Percentiles rank a stretch among this genome's conserved stretches.
Conservation (phyloP, 2,888 invertebrate species). For the Diploptera punctata region DNA sequence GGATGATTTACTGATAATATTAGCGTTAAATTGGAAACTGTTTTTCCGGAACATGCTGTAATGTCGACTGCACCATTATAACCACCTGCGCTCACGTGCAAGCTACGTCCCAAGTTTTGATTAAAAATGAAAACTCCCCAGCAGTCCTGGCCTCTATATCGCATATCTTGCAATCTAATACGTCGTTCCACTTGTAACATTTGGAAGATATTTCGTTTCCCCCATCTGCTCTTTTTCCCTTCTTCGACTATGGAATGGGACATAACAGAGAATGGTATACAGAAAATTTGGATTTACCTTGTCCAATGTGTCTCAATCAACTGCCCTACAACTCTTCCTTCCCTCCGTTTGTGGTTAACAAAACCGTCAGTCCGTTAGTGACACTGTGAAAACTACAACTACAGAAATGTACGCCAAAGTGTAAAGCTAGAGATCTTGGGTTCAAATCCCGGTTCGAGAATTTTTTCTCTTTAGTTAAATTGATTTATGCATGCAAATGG, state of each 20-base stretch:
- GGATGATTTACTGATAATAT: too few species aligned
- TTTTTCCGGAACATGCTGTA: neutral
- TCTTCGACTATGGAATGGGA: constrained; percentile 18
- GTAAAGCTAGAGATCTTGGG: too few species aligned
- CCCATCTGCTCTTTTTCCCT: constrained; percentile 26
- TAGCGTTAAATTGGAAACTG: neutral
- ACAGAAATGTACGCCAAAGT: too few species aligned
- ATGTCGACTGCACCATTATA: constrained; percentile 20
- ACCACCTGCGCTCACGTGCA: constrained; percentile 20
- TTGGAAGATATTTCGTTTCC: constrained; percentile 29
- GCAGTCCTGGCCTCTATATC: constrained; percentile 11
- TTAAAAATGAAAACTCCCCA: constrained; percentile 37
- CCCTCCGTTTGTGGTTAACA: too few species aligned
- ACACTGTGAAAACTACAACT: too few species aligned
- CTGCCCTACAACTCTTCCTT: too few species aligned
- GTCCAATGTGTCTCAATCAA: constrained; percentile 24
- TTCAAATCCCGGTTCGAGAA: too few species aligned
- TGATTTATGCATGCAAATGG: too few species aligned
- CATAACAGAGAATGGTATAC: constrained; percentile 1
- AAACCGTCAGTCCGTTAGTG: too few species aligned
- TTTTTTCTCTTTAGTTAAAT: too few species aligned
- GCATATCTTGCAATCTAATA: constrained; percentile 29
- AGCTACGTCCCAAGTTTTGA: constrained; percentile 34
- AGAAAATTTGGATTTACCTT: neutral
- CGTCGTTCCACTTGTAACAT: constrained; percentile 32